These are phyloP conservation scores for Ellobium chinense DNA, from an alignment of 2,888 invertebrate genomes.

Conservation along the genomic window DNA sequence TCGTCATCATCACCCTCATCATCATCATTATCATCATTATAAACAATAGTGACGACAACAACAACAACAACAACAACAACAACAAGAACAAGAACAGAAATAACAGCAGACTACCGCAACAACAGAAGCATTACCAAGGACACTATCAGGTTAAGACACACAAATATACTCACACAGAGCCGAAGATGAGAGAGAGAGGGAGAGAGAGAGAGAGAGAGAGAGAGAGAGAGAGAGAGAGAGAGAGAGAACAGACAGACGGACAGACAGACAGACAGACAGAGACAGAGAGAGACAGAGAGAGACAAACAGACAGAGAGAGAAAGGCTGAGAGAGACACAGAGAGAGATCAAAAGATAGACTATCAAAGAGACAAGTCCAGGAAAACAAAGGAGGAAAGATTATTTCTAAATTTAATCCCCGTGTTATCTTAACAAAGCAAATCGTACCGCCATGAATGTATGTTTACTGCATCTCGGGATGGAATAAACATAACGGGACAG, in stretches of 20 bases:
- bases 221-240: neutral
- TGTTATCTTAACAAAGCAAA: too few relatives aligned
- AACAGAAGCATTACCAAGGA: too few relatives aligned
- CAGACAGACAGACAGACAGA: neutral
- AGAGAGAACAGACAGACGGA: neutral
- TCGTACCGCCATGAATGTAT: too few relatives aligned
- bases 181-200: neutral
- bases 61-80: constrained; percentile 1
- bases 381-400: too few relatives aligned
- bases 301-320: neutral
- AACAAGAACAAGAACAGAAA: neutral
- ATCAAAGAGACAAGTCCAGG: too few relatives aligned
- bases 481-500: too few relatives aligned
- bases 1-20: too few relatives aligned
- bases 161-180: too few relatives aligned
- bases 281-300: neutral
- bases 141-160: too few relatives aligned
- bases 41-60: neutral
- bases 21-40: neutral
- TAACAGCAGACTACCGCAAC: too few relatives aligned
- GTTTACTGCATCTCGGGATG: too few relatives aligned
- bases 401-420: too few relatives aligned
- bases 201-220: constrained; percentile 15
- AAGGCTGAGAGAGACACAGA: neutral
- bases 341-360: neutral